Evolutionary conservation across 2,888 invertebrate species (phyloP), one percentile per base, ranked within the genome.

Genomic region (Netelia fuscicornis): DNA sequence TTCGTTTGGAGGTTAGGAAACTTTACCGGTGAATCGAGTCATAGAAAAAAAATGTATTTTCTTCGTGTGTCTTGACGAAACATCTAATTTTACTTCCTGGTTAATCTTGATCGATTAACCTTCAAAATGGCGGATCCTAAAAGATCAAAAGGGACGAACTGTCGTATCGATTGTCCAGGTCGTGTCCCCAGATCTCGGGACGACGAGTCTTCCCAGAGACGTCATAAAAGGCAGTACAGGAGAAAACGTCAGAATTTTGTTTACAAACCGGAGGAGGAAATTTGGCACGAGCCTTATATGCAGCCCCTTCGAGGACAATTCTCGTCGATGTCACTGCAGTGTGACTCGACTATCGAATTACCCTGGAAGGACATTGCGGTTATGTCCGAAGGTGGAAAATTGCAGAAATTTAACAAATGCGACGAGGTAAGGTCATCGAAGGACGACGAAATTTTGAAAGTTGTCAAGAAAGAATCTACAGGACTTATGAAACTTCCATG

Each of bases 341-440:
- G 92, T 65, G 89, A 90, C 80, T 91, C 91, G 9, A 90, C 89
- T 37, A 88, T 92, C n/a, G 92, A 92, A 81, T 77, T 92, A 75
- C 92, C 92, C 1, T 92, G 92, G 91, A 88, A 88, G 71, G 92
- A 92, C 67, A 91, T 91, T 30, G 90, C 88, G n/a, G 77, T 80
- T 80, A 67, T 60, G 70, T n/a, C 23, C 13, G 70, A 62, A 10
- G 75, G 20, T 56, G 60, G 17, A 48, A 58, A 76, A 62, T 83
- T 78, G 68, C 37, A 65, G n/a, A 54, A 80, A 80, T 5, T 9
- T 62, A 20, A 77, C 71, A 42, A n/a, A 5, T 64, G 74, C 20
- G 68, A 77, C n/a, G 23, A 64, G 54, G 17, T 6, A 17, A 20
- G 11, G 2, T 17, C 25, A 17, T 65, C 77, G 25, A 60, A 37